Evolutionary conservation across 2,797 vertebrate genomes (phyloP), one percentile per base, ranked within the genome.

Genomic region (Eutrigla gurnardus): DNA sequence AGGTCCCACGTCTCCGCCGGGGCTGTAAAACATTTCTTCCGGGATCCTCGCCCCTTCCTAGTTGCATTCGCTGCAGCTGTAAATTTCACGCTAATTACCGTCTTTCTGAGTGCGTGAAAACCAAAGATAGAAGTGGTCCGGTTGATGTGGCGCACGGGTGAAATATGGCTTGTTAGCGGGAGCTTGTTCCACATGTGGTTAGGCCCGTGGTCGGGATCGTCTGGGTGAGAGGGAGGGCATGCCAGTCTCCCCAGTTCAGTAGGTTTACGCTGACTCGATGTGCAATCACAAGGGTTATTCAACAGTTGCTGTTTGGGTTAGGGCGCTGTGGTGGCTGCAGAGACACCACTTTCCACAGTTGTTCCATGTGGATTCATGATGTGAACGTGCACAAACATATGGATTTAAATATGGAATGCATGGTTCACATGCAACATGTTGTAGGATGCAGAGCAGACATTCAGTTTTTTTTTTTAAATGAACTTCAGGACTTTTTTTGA

Each of bases 171-270:
- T 88, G 92, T 93, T 91, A 90, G 92, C 90, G 85, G 87, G 82
- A 90, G 89, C 81, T 86, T 68, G 72, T 82, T 86, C 89, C 87
- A 88, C 88, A 89, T 92, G 92, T 88, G 92, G 91, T 90, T 80
- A 75, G 78, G 81, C 84, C 25, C 45, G 88, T 57, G 86, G 89
- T 86, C 33, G 71, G 80, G 86, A 83, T 73, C 46, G 86, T 89
- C 87, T 91, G 91, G 90, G 91, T 89, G 91, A 92, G 85, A 81
- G 71, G 39, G 79, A 87, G 90, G 84, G 84, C 86, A 93, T 83
- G 86, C 82, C 88, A 87, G 76, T 85, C 79, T 84, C 49, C 68
- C 67, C 77, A 82, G 86, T 91, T 92, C 87, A 89, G 80, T 62
- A 79, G 77, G 83, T 91, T 87, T 90, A 86, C 75, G 70, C 61